These are phyloP conservation scores for Lepeophtheirus nordmannii DNA, from an alignment of 2,888 invertebrate genomes.

Conservation along the genomic window DNA sequence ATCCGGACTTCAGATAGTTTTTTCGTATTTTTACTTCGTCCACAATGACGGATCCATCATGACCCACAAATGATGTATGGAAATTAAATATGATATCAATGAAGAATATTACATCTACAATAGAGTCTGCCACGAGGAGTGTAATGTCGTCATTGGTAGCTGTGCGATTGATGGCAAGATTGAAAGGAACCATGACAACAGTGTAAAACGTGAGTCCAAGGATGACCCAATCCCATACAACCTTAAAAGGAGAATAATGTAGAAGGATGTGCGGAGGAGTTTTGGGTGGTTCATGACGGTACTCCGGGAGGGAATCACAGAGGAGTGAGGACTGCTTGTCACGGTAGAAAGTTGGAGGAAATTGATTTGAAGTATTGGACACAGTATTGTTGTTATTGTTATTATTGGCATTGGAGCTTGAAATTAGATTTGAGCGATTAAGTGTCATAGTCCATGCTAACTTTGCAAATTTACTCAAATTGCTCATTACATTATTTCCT, in stretches of 20 bases:
- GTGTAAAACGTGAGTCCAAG: slow-evolving; percentile 44
- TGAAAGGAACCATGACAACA: slow-evolving; percentile 44
- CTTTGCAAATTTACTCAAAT: slow-evolving; percentile 20
- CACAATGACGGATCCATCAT: slow-evolving; percentile 42
- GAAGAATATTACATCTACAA: slow-evolving; percentile 45
- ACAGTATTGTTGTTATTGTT: too few relatives aligned
- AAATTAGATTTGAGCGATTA: background rate
- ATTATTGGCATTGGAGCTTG: too few relatives aligned
- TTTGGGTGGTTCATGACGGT: slow-evolving; percentile 42
- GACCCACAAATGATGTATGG: slow-evolving; percentile 44
- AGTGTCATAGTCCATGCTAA: slow-evolving; percentile 20
- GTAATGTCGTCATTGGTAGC: background rate
- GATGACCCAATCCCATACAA: slow-evolving; percentile 44
- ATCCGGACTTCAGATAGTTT: slow-evolving; percentile 45
- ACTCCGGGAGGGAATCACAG: slow-evolving; percentile 38
- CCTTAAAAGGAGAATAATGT: slow-evolving; percentile 42
- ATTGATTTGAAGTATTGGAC: too few relatives aligned
- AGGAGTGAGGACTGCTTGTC: too few relatives aligned
- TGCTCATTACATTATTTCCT: slow-evolving; percentile 5
- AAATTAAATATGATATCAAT: slow-evolving; percentile 44
- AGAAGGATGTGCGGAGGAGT: slow-evolving; percentile 45
- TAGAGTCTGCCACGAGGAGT: slow-evolving; percentile 33
- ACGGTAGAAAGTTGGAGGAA: too few relatives aligned
- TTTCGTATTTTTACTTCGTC: slow-evolving; percentile 39
- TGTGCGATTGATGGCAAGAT: slow-evolving; percentile 39